Conservation (phyloP, 2,113 vertebrate genomes). For the Australoheros scitulus region DNA sequence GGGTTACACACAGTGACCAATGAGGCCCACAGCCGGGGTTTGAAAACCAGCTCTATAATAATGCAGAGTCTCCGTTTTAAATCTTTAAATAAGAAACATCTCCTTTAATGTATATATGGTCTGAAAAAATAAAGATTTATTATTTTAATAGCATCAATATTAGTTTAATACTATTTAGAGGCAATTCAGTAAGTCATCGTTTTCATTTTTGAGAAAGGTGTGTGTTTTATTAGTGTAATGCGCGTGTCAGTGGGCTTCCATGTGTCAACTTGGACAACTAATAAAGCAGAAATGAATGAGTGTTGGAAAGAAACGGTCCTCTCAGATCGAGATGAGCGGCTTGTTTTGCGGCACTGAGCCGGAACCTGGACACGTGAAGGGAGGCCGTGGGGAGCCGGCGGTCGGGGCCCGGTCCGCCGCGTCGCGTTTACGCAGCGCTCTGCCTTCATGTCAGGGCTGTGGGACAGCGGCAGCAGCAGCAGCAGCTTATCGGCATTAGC, state of each 20-base stretch:
- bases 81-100: not conserved
- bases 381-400: not conserved
- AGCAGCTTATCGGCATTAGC: constrained; percentile 60
- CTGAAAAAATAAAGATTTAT: not conserved
- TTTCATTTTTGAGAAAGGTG: too few relatives aligned
- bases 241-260: too few relatives aligned
- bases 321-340: not conserved
- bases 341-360: not conserved
- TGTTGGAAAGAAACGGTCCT: not conserved
- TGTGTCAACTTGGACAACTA: not conserved
- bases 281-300: not conserved
- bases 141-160: not conserved
- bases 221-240: too few relatives aligned
- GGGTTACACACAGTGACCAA: not conserved
- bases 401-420: constrained; percentile 46
- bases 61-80: not conserved
- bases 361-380: not conserved
- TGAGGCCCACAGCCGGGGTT: not conserved
- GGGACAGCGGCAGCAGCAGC: constrained; percentile 33
- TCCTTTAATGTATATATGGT: not conserved
- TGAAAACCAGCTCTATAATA: not conserved
- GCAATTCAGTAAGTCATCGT: too few relatives aligned
- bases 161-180: not conserved
- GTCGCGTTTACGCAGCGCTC: not conserved
- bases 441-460: not conserved